Base-by-base conservation (phyloP, 1,140 invertebrate genomes). In the Pentalonia nigronervosa region DNA sequence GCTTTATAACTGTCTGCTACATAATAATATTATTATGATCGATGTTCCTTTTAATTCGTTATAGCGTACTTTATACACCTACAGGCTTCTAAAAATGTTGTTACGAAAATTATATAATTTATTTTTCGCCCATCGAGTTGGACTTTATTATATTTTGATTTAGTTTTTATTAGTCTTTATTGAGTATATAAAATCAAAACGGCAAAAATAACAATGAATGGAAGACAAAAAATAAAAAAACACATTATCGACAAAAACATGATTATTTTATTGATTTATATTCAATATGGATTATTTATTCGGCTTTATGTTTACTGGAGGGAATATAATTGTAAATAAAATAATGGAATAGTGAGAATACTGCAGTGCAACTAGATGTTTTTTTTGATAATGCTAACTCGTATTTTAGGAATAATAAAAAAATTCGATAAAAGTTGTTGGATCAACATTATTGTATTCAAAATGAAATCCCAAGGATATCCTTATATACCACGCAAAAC, bases 381-480 rank as follows among this genome's bases (percentile, higher is more conserved):
- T 67, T 67, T 67, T 67, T 67, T 67, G 60, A n/a, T 67, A 67
- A 67, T 67, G 30, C 60, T 60, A 30, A 60, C 56, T 67, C 6
- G 60, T n/a, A 67, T 67, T 67, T 67, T 67, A 67, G 30, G 60
- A n/a, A 67, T 67, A 67, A n/a, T 67, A 67, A 67, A 67, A 67
- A 67, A n/a, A n/a, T 11, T 67, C 60, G 30, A 67, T 67, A 67
- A 67, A 67, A n/a, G 60, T 67, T n/a, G 60, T 67, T 67, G 60
- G 30, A 67, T 67, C 30, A 67, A 67, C 60, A 67, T n/a, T 67
- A 67, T 67, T 67, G 60, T n/a, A 67, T 67, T 67, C 60, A n/a
- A 67, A 67, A 67, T 67, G 11, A 67, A 67, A 67, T 67, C 60
- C 30, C 60, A 67, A 67, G 11, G 30, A 67, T 67, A 67, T 67